phyloP scores from a whole-genome alignment of 2,113 vertebrate genomes.

The Lamprologus tigripictilis region DNA sequence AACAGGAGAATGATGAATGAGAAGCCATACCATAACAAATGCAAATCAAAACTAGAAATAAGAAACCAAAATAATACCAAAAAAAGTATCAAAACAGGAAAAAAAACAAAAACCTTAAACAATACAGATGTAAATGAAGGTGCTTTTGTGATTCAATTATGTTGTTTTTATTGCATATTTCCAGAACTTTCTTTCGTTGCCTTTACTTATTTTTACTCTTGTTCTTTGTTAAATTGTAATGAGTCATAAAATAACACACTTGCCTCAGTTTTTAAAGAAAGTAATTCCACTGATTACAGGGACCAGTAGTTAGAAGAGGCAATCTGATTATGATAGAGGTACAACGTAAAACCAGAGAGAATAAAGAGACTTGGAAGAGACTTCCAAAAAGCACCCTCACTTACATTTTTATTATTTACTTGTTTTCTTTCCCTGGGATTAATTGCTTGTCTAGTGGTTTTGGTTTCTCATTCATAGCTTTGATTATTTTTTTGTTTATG shows the following conservation, averaged over 20 bases:
- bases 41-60: conserved; percentile 31
- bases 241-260: background rate
- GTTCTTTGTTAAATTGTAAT: background rate
- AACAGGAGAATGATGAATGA: conserved; percentile 19
- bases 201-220: background rate
- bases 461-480: conserved; percentile 24
- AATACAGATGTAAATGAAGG: conserved; percentile 4
- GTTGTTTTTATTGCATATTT: background rate
- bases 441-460: background rate
- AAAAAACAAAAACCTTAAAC: background rate
- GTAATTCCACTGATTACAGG: background rate
- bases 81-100: background rate
- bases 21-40: conserved; percentile 24
- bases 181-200: background rate
- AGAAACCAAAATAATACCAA: conserved; percentile 25
- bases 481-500: conserved; percentile 12
- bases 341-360: background rate
- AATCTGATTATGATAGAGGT: background rate
- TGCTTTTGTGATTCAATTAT: conserved; percentile 1
- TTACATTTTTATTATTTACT: background rate
- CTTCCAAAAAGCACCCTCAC: background rate
- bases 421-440: background rate
- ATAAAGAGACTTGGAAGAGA: background rate
- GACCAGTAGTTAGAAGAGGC: background rate
- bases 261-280: background rate